These are phyloP conservation scores for Latrodectus elegans DNA, from an alignment of 2,888 invertebrate genomes.

Conservation along the genomic window DNA sequence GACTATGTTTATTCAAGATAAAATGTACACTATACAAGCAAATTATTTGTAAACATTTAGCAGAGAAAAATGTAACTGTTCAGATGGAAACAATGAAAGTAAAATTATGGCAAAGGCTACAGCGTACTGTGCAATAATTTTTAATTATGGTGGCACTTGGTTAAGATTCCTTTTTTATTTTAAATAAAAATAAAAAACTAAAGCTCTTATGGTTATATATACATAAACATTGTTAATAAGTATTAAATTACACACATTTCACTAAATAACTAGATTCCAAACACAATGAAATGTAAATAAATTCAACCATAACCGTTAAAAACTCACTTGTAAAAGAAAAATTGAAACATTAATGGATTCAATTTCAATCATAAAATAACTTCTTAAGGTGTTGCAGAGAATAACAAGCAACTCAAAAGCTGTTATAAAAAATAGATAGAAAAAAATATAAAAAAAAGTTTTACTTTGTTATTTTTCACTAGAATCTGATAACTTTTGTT, in stretches of 20 bases:
- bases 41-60: slow-evolving; percentile 61
- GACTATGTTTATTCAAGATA: slow-evolving; percentile 36
- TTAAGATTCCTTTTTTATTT: slow-evolving; percentile 19
- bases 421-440: background rate
- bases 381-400: background rate
- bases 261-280: slow-evolving; percentile 10
- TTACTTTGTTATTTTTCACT: too few relatives aligned
- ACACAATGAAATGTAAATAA: background rate
- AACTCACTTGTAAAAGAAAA: background rate
- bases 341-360: background rate
- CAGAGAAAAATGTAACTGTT: slow-evolving; percentile 55
- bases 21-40: slow-evolving; percentile 70
- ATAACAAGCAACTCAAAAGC: background rate
- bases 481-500: too few relatives aligned
- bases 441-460: too few relatives aligned
- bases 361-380: background rate
- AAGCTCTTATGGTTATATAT: slow-evolving; percentile 60
- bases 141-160: slow-evolving; percentile 56
- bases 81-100: slow-evolving; percentile 48
- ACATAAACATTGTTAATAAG: slow-evolving; percentile 44
- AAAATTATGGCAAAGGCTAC: slow-evolving; percentile 49
- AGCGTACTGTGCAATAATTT: slow-evolving; percentile 50
- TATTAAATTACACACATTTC: slow-evolving; percentile 4
- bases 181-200: slow-evolving; percentile 32
- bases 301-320: background rate